Conservation (phyloP, 2,113 vertebrate species). For the Megaceryle maxima region DNA sequence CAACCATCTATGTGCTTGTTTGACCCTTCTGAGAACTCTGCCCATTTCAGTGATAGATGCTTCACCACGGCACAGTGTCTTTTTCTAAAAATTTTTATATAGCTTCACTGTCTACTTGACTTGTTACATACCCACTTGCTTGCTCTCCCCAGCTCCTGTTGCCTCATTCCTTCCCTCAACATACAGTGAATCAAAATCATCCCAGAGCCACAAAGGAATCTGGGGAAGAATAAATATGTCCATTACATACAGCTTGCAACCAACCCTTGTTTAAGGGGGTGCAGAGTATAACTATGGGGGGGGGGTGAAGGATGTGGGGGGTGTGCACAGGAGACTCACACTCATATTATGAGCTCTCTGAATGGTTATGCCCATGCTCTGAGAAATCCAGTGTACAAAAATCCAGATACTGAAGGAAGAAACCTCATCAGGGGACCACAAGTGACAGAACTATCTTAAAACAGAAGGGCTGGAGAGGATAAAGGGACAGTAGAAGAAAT, state of each 20-base stretch:
- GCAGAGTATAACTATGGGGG: background rate
- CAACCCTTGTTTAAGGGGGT: background rate
- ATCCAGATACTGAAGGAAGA: slow-evolving; percentile 18
- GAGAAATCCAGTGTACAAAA: slow-evolving; percentile 20
- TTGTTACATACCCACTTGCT: background rate
- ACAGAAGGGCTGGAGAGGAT: slow-evolving; percentile 60
- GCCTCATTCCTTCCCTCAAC: background rate
- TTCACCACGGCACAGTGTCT: background rate
- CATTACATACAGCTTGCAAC: background rate
- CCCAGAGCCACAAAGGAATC: background rate
- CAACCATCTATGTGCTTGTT: background rate
- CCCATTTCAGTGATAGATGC: background rate
- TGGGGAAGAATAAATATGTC: background rate
- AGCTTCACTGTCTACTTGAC: background rate
- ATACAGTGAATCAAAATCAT: background rate
- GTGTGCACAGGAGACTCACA: background rate
- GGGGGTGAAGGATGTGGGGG: background rate
- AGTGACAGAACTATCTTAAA: slow-evolving; percentile 57
- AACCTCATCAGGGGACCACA: slow-evolving; percentile 64
- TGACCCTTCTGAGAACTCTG: background rate
- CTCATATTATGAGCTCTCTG: background rate
- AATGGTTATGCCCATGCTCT: background rate
- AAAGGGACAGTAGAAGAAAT: slow-evolving; percentile 59
- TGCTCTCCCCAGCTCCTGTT: background rate
- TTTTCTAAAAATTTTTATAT: background rate